Evolutionary conservation across 2,797 vertebrate genomes (phyloP).

Genomic region (Enteromius thamalakanensis): DNA sequence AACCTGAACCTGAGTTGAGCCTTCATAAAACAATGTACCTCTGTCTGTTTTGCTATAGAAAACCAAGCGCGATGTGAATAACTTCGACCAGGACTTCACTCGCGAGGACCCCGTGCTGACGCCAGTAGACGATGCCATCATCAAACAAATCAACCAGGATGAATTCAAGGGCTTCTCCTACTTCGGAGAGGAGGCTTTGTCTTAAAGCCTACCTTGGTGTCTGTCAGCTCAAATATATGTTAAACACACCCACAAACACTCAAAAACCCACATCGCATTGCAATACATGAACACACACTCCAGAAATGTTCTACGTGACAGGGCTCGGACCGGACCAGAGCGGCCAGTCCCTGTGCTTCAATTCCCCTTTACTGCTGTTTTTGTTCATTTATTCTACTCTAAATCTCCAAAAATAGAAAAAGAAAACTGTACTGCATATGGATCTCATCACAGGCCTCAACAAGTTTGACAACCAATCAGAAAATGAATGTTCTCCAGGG

Average conservation of each 20-base stretch:
- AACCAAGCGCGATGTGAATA: conserved; percentile 99
- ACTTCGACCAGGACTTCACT: conserved; percentile 99
- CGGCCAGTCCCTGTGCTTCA: conserved; percentile 35
- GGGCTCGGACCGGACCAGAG: conserved; percentile 67
- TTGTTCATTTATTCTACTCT: background rate
- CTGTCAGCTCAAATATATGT: conserved; percentile 31
- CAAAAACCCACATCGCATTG: conserved; percentile 36
- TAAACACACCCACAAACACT: conserved; percentile 34
- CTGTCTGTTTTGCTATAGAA: conserved; percentile 78
- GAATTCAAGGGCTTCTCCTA: conserved; percentile 99
- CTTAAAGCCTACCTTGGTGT: conserved; percentile 74
- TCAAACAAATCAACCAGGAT: conserved; percentile 99
- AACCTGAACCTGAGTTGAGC: background rate
- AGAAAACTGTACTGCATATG: conserved; percentile 40
- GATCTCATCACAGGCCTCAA: conserved; percentile 36
- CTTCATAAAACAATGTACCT: background rate
- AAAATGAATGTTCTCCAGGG: conserved; percentile 46
- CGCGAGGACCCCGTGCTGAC: conserved; percentile 96
- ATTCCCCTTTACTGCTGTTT: conserved; percentile 50
- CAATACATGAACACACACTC: conserved; percentile 54
- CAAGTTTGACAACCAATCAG: conserved; percentile 34
- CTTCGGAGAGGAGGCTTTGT: conserved; percentile 92
- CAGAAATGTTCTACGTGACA: conserved; percentile 61
- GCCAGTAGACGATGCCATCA: conserved; percentile 94
- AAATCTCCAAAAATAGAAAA: background rate